A percentile compares a stretch with the other conserved stretches of the same genome.
phyloP scores from a whole-genome alignment of 2,888 invertebrate species.

The Rhagonycha fulva region DNA sequence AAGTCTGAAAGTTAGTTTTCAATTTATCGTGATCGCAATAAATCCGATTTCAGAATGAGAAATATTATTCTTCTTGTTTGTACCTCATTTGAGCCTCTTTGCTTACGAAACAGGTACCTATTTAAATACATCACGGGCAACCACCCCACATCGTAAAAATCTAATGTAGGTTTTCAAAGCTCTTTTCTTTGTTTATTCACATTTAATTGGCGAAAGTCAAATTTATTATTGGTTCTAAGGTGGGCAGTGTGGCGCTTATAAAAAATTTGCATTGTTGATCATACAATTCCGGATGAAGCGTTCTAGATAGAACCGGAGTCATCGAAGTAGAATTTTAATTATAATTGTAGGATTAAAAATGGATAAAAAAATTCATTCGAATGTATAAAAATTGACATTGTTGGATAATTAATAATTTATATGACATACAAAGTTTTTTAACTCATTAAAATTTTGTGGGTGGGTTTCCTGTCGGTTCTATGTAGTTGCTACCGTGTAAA shows the following conservation, averaged over 20 bases:
- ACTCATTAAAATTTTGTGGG: not conserved
- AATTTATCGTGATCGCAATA: not conserved
- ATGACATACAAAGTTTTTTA: not conserved
- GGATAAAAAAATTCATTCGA: not conserved
- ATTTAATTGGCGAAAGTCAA: not conserved
- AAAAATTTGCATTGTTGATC: not conserved
- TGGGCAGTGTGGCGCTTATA: not conserved
- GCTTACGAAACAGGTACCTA: constrained; percentile 3
- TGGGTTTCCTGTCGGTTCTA: not conserved
- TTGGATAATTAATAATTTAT: not conserved
- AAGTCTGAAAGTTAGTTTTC: not conserved
- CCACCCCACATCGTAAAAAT: constrained; percentile 5
- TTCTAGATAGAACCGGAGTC: not conserved
- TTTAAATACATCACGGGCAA: constrained; percentile 14
- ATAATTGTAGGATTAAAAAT: not conserved
- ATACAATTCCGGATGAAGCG: not conserved
- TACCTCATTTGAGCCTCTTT: constrained; percentile 9
- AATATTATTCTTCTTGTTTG: not conserved
- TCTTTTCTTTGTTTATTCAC: not conserved
- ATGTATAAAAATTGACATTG: not conserved
- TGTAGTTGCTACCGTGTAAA: not conserved
- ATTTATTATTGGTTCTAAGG: not conserved
- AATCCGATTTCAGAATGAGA: not conserved
- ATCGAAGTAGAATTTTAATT: not conserved
- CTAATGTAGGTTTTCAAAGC: not conserved